A percentile compares a stretch with the other conserved stretches of the same genome.
These are phyloP conservation scores for Choreutis nemorana DNA, from an alignment of 2,888 invertebrate species.

Conservation along the genomic window DNA sequence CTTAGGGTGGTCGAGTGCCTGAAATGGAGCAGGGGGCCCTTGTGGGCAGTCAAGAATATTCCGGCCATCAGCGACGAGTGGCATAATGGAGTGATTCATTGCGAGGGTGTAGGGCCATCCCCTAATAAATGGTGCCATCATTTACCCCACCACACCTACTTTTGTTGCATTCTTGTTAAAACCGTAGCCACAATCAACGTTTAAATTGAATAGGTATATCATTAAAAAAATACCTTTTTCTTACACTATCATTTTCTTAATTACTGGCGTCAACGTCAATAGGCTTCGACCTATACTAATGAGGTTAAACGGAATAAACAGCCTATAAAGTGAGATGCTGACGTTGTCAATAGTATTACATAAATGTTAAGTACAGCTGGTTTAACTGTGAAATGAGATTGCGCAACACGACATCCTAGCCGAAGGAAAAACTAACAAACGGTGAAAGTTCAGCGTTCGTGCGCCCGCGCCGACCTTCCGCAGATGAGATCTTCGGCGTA, in stretches of 20 bases:
- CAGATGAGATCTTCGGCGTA: slow-evolving; percentile 14
- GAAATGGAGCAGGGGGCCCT: slow-evolving; percentile 6
- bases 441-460: slow-evolving; percentile 46
- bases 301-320: too few species aligned
- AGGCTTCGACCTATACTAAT: too few species aligned
- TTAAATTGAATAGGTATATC: too few species aligned
- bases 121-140: slow-evolving; percentile 19
- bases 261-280: too few species aligned
- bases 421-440: slow-evolving; percentile 37
- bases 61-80: slow-evolving; percentile 16
- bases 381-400: slow-evolving; percentile 21
- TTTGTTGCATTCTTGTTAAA: slow-evolving; percentile 1
- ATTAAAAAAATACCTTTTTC: too few species aligned
- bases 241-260: too few species aligned
- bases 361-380: slow-evolving; percentile 15
- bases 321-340: too few species aligned
- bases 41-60: slow-evolving; percentile 14
- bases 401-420: slow-evolving; percentile 39
- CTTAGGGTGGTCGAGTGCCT: slow-evolving; percentile 8
- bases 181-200: too few species aligned
- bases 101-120: slow-evolving; percentile 12
- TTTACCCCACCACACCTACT: slow-evolving; percentile 12
- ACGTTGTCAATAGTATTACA: slow-evolving; percentile 17
- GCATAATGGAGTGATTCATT: slow-evolving; percentile 23
- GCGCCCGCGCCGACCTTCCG: slow-evolving; percentile 11